Evolutionary conservation across 2,113 vertebrate genomes (phyloP).

Genomic region (Oostethus manadensis): DNA sequence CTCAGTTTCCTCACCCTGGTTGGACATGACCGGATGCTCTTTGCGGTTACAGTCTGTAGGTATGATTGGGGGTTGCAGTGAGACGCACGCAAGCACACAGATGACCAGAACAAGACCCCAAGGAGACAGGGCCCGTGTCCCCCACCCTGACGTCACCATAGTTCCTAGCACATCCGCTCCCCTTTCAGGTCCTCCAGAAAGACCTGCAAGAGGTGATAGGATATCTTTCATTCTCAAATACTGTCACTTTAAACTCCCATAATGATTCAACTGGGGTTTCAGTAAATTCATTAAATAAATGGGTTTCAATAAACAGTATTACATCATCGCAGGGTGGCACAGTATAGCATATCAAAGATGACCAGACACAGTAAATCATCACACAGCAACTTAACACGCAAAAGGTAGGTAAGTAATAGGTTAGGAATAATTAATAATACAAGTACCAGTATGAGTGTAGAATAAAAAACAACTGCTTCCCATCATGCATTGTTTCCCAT

Average conservation of each 20-base stretch:
- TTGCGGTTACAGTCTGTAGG: conserved; percentile 52
- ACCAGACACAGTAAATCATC: too few species aligned
- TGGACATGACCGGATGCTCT: conserved; percentile 52
- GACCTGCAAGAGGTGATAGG: conserved; percentile 26
- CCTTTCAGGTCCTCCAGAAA: conserved; percentile 27
- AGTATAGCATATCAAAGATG: too few species aligned
- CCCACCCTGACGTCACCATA: conserved; percentile 47
- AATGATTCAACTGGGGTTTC: neutral
- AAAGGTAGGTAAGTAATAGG: too few species aligned
- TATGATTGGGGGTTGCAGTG: conserved; percentile 28
- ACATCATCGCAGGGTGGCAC: too few species aligned
- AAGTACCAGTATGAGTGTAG: too few species aligned
- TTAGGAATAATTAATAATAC: too few species aligned
- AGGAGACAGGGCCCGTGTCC: conserved; percentile 40
- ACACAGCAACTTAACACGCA: too few species aligned
- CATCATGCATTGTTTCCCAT: too few species aligned
- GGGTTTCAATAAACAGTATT: too few species aligned
- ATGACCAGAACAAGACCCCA: conserved; percentile 42
- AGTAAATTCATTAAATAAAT: too few species aligned
- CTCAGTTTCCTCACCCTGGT: conserved; percentile 40
- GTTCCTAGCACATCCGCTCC: conserved; percentile 48
- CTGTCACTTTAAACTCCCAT: neutral
- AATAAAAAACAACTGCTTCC: too few species aligned
- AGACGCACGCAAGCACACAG: conserved; percentile 39
- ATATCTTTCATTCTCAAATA: neutral